phyloP scores from a whole-genome alignment of 1,140 invertebrate species.

The Pseudachorutes palmiensis region DNA sequence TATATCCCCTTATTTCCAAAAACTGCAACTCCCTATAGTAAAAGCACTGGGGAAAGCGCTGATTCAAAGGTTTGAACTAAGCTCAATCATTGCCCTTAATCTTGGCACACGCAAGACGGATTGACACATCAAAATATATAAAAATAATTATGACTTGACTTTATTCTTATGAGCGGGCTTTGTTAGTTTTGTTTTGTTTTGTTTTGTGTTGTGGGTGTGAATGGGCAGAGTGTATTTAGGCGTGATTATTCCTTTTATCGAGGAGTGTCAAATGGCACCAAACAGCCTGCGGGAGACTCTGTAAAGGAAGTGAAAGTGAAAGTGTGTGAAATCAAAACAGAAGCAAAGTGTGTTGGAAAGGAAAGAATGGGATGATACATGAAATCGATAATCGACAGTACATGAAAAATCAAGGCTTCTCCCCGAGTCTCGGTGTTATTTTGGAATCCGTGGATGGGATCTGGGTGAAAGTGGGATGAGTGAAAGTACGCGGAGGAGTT shows the following conservation, averaged over 20 bases:
- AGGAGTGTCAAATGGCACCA: not conserved
- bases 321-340: not conserved
- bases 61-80: not conserved
- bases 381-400: conserved; percentile 32
- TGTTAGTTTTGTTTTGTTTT: no score
- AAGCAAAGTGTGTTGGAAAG: not conserved
- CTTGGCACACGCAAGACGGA: conserved; percentile 9
- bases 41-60: no score
- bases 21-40: not conserved
- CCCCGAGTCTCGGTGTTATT: not conserved
- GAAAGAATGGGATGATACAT: conserved; percentile 17
- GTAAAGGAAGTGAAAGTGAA: not conserved
- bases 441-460: not conserved
- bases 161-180: no score
- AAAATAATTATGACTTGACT: no score
- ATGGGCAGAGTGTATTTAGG: not conserved
- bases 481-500: no score
- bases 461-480: not conserved
- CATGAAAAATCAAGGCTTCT: not conserved
- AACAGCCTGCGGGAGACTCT: no score
- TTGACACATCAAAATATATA: not conserved
- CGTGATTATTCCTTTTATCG: not conserved
- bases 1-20: not conserved
- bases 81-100: not conserved
- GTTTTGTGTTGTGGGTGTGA: not conserved